These are phyloP conservation scores for Thereva nobilitata DNA, from an alignment of 2,888 invertebrate species.

Conservation along the genomic window DNA sequence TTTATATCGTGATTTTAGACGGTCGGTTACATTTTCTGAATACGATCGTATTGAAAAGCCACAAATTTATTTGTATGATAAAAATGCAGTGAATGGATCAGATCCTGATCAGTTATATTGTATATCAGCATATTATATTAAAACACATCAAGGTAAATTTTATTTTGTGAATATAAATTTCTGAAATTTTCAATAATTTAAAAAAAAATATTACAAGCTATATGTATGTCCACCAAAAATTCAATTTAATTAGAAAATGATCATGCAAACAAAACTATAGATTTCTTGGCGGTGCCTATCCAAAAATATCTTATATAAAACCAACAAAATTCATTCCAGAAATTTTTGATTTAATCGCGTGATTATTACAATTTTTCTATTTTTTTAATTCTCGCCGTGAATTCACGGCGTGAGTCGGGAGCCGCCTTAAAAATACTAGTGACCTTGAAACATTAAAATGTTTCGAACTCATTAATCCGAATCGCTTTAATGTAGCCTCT, in stretches of 20 bases:
- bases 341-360: too few relatives aligned
- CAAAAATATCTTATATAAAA: too few relatives aligned
- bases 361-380: too few relatives aligned
- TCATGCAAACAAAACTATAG: too few relatives aligned
- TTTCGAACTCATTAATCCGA: too few relatives aligned
- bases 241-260: not conserved
- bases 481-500: too few relatives aligned
- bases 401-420: too few relatives aligned
- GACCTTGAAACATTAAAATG: too few relatives aligned
- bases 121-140: constrained; percentile 56
- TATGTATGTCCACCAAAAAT: not conserved
- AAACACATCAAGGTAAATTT: constrained; percentile 59
- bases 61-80: constrained; percentile 54
- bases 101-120: constrained; percentile 58
- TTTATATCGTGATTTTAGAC: constrained; percentile 56
- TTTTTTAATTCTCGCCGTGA: too few relatives aligned
- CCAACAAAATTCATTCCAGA: too few relatives aligned
- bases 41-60: constrained; percentile 56
- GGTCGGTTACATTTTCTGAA: constrained; percentile 59
- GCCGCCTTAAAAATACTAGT: too few relatives aligned
- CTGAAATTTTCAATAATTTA: not conserved
- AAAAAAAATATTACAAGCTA: not conserved
- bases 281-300: too few relatives aligned
- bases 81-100: constrained; percentile 54
- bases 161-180: constrained; percentile 6